Percentiles rank a stretch among this genome's conserved stretches.
These are phyloP conservation scores for Melierax canorus DNA, from an alignment of 2,113 vertebrate species.

Conservation along the genomic window DNA sequence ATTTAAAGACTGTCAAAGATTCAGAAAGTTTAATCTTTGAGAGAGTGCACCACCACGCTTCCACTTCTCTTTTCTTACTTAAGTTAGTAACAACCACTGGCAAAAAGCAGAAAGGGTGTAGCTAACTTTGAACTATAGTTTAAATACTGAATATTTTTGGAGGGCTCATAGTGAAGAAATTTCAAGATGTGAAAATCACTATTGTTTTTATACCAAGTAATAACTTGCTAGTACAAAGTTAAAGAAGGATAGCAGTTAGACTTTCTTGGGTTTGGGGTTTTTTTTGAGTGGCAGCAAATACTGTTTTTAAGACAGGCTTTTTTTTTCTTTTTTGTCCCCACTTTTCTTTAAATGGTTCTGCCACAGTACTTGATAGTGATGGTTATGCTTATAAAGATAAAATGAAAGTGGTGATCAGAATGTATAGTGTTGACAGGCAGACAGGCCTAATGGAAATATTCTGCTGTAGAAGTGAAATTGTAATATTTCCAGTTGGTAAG, in stretches of 20 bases:
- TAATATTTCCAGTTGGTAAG: not conserved
- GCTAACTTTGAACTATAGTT: not conserved
- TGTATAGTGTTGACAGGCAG: not conserved
- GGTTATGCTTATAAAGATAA: not conserved
- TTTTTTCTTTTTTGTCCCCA: fast-evolving
- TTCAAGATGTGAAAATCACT: not conserved
- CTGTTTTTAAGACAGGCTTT: not conserved
- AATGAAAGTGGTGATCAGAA: not conserved
- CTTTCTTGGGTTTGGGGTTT: not conserved
- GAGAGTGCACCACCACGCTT: not conserved
- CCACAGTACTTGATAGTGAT: not conserved
- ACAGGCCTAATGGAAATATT: not conserved
- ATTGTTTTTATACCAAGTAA: not conserved
- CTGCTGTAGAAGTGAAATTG: not conserved
- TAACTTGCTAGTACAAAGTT: not conserved
- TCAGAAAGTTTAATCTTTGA: not conserved
- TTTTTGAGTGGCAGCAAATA: not conserved
- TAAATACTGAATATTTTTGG: not conserved
- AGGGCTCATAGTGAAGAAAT: not conserved
- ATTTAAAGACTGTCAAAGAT: not conserved
- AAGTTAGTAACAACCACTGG: not conserved
- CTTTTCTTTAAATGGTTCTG: not conserved
- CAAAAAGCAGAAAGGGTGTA: not conserved
- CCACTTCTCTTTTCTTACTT: not conserved
- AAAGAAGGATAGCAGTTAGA: not conserved